phyloP scores from a whole-genome alignment of 2,797 vertebrate genomes.

The Anomalospiza imberbis region DNA sequence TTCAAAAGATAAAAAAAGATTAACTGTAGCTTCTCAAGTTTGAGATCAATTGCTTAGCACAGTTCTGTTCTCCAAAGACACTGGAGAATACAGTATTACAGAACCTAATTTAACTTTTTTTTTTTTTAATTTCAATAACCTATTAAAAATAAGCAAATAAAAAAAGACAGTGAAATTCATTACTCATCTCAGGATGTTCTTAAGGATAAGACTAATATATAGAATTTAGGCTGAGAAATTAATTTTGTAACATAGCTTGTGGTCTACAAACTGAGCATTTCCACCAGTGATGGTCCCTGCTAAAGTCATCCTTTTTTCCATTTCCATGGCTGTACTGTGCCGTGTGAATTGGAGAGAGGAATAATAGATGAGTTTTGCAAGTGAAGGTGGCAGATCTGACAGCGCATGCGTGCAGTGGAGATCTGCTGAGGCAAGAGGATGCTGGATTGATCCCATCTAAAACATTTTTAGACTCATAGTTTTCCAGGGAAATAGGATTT shows the following conservation, averaged over 20 bases:
- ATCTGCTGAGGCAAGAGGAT: slow-evolving; percentile 24
- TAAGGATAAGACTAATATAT: not conserved
- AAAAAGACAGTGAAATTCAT: not conserved
- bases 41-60: not conserved
- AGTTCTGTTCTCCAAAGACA: not conserved
- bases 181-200: not conserved
- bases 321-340: not conserved
- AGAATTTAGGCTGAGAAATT: not conserved
- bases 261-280: not conserved
- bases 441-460: not conserved
- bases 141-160: not conserved
- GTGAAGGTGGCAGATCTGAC: slow-evolving; percentile 7
- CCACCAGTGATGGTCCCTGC: not conserved
- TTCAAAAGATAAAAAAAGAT: not conserved
- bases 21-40: not conserved
- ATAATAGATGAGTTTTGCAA: slow-evolving; percentile 1
- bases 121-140: not conserved
- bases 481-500: not conserved
- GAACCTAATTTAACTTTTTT: not conserved
- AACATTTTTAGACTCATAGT: not conserved
- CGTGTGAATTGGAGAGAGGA: not conserved
- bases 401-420: not conserved
- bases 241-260: not conserved
- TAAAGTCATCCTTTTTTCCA: not conserved
- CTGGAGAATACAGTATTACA: not conserved